Base-by-base conservation (phyloP, 2,797 vertebrate genomes). In the Tadarida brasiliensis region DNA sequence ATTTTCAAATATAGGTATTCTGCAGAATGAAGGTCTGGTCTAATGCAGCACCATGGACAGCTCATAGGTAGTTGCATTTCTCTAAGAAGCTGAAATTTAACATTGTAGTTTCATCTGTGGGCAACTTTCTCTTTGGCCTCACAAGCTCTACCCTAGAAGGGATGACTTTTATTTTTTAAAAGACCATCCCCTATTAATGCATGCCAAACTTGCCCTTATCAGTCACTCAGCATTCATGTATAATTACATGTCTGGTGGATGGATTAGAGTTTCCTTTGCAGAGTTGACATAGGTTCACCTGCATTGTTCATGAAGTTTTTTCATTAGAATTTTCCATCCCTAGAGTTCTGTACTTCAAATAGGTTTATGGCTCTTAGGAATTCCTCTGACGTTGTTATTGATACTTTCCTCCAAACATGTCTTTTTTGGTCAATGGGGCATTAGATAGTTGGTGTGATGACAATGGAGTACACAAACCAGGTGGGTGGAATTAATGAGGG, bases 21-120 rank as follows among this genome's bases (percentile, higher is more conserved):
- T 74, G 4, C 16, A 74, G 22, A 85, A n/a, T 51, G 17, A 81
- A 78, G 28, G 11, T 0, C 10, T 77, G 14, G 2, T 49, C 35
- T 74, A 71, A 71, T 83, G 47, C 39, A 92, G 77, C 67, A 96
- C 94, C 85, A 85, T 15, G 90, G 90, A 96, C 87, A 97, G 87
- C 74, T 94, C 95, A 68, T 1, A 82, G 7, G 2, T 30, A 44
- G 11, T 59, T 22, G 44, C 44, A 0, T 51, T 85, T 86, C 47
- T 91, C 17, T 5, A 49, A 92, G 11, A 94, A 94, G 19, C 7
- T 90, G 26, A 68, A 87, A 63, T 84, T 73, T 61, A 81, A 91
- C 33, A 51, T 8, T 47, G 0, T 70, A 16, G 24, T 93, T 84
- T 54, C 57, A 28, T 82, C 2, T 51, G 5, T 51, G 30, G 49